phyloP scores from a whole-genome alignment of 2,888 invertebrate genomes.

The Furcula furcula region DNA sequence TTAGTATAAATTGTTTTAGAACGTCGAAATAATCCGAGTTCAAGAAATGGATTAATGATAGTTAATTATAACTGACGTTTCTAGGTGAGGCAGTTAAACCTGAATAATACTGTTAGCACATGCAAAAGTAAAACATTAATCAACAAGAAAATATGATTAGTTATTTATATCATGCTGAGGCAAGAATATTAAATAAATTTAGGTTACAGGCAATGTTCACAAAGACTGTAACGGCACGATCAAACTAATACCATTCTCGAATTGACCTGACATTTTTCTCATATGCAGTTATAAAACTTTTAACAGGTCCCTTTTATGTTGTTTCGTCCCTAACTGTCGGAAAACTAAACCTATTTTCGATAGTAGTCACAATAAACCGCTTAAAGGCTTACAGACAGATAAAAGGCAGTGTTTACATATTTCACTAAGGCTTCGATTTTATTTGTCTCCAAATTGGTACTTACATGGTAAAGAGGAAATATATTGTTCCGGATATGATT shows the following conservation, averaged over 20 bases:
- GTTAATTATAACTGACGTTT: too few relatives aligned
- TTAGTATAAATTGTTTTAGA: too few relatives aligned
- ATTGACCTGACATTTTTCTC: slow-evolving; percentile 3
- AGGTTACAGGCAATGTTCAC: too few relatives aligned
- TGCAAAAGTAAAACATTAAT: too few relatives aligned
- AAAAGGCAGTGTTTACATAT: slow-evolving; percentile 4
- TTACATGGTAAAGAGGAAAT: slow-evolving; percentile 12
- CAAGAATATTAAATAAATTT: too few relatives aligned
- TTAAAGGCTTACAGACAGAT: slow-evolving; percentile 4
- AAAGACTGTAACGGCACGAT: too few relatives aligned
- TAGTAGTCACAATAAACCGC: slow-evolving; percentile 6
- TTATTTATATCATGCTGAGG: too few relatives aligned
- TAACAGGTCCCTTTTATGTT: slow-evolving; percentile 14
- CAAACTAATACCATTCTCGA: neutral
- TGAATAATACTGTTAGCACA: too few relatives aligned
- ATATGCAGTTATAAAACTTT: slow-evolving; percentile 16
- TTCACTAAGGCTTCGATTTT: slow-evolving; percentile 5
- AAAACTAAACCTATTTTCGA: slow-evolving; percentile 14
- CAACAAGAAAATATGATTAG: too few relatives aligned
- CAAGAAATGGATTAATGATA: too few relatives aligned
- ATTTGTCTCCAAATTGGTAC: slow-evolving; percentile 10
- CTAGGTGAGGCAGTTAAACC: too few relatives aligned
- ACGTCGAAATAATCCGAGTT: too few relatives aligned
- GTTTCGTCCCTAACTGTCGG: slow-evolving; percentile 5
- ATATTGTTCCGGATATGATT: slow-evolving; percentile 14